Base-by-base conservation (phyloP, 2,113 vertebrate genomes). In the Raja brachyura region DNA sequence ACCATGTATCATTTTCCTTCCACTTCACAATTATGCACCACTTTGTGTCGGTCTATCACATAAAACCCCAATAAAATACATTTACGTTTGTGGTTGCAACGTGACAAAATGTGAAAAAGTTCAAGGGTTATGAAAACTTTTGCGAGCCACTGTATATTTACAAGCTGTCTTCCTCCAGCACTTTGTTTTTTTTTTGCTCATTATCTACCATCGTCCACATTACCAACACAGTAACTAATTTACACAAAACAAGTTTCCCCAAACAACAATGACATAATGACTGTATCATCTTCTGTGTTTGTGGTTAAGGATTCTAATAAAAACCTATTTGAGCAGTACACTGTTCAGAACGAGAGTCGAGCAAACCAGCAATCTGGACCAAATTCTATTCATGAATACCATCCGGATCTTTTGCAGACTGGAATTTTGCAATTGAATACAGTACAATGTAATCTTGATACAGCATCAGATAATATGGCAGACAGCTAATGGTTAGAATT, bases 181-280 rank as follows among this genome's bases (percentile, higher is more conserved):
- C 39, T 48, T 48, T 48, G 39, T 0, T 48, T 48, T 48, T 48
- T n/a, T n/a, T 48, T 48, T 48, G 39, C 39, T 48, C 4, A 86
- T 86, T 7, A 63, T 86, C 83, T 86, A 61, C 59, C 83, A 11
- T 13, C 16, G 56, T 16, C 83, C 31, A 61, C 25, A 59, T 73
- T 73, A 22, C 70, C 18, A 54, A 54, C 7, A 39, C 39, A 28
- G 10, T 2, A 83, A 10, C 54, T 28, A 61, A n/a, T n/a, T 14
- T 86, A 16, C 56, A 61, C 25, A n/a, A 4, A 86, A 28, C 54
- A 61, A n/a, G 56, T 1, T 77, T 25, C 73, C 75, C n/a, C 75
- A 77, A 77, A 77, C 11, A 77, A 31, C 48, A n/a, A 63, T 86
- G 83, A 86, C 54, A 85, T 85, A 59, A 85, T 59, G 11, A 85